Percentiles rank a stretch among this genome's conserved stretches.
These are phyloP conservation scores for Ammodytes marinus DNA, from an alignment of 2,113 vertebrate species.

Conservation along the genomic window DNA sequence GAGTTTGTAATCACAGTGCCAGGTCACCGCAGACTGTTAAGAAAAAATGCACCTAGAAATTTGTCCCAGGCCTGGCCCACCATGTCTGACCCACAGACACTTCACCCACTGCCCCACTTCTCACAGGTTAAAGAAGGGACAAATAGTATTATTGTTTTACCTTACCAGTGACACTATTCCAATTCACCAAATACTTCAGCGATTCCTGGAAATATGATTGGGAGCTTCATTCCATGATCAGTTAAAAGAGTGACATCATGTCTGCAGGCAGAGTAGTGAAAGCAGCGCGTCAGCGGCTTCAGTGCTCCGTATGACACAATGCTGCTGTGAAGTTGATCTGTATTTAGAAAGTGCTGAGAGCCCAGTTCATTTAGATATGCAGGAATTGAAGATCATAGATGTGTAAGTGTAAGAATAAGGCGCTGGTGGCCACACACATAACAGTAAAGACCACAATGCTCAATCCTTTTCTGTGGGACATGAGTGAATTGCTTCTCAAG, in stretches of 20 bases:
- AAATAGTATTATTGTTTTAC: background rate
- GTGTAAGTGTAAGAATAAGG: too few relatives aligned
- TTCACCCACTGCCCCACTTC: conserved; percentile 60
- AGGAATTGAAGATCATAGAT: background rate
- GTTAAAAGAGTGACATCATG: background rate
- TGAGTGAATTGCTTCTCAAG: background rate
- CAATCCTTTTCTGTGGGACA: background rate
- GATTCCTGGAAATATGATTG: background rate
- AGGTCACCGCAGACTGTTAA: conserved; percentile 28
- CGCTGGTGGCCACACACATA: too few relatives aligned
- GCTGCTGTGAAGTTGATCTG: too few relatives aligned
- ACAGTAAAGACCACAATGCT: too few relatives aligned
- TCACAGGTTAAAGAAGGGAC: background rate
- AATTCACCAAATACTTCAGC: background rate
- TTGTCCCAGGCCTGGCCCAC: background rate
- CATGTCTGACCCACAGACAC: conserved; percentile 6
- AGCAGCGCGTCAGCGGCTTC: background rate
- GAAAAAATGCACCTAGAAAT: background rate
- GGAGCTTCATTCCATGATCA: background rate
- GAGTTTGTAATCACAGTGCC: conserved; percentile 12
- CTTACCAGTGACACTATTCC: background rate
- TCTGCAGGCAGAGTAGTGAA: background rate
- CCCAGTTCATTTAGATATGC: too few relatives aligned
- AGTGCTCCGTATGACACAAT: background rate
- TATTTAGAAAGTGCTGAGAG: too few relatives aligned